These are phyloP conservation scores for Smittia sp. DNA, from an alignment of 2,888 invertebrate genomes.

Conservation along the genomic window DNA sequence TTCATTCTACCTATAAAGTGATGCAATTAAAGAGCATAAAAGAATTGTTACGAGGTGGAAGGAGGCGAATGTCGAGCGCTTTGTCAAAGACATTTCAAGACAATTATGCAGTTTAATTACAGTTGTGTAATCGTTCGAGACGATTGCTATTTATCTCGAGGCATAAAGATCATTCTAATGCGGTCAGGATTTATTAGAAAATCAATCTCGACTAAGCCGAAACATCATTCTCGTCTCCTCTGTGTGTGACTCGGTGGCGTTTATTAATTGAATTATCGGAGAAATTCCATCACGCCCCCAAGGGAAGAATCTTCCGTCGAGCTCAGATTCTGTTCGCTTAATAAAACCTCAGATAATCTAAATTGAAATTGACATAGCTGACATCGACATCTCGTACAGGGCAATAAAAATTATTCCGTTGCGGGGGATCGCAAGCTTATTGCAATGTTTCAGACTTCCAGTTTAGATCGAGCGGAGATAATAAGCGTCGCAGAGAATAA, in stretches of 20 bases:
- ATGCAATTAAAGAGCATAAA: no score
- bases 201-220: no score
- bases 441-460: no score
- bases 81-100: not conserved
- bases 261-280: constrained; percentile 1
- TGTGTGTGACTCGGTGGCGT: not conserved
- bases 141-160: not conserved
- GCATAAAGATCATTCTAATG: not conserved
- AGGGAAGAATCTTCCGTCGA: not conserved
- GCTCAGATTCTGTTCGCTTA: not conserved
- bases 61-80: no score
- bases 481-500: no score
- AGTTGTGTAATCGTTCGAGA: not conserved
- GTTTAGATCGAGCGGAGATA: no score
- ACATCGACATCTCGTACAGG: not conserved
- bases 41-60: no score
- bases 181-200: no score
- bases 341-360: not conserved
- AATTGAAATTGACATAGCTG: constrained; percentile 30
- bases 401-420: not conserved
- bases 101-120: constrained; percentile 2
- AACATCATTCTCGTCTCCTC: no score
- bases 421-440: no score
- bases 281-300: not conserved
- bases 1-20: no score